Conservation (phyloP, 2,888 invertebrate genomes). For the Sylvicola cinctus region DNA sequence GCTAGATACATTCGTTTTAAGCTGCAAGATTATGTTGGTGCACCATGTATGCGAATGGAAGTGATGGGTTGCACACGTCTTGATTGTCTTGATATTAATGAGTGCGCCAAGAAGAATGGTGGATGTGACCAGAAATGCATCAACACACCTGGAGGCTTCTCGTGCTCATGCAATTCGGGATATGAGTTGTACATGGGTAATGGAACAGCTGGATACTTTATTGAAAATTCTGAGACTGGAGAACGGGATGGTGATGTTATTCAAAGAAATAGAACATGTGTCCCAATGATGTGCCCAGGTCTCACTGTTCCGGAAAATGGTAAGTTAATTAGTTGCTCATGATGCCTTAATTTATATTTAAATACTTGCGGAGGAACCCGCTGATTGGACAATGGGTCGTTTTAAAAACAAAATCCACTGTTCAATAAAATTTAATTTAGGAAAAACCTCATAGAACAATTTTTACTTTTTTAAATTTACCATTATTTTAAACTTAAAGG, state of each 20-base stretch:
- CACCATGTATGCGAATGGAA: slow-evolving; percentile 77
- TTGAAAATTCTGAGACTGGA: slow-evolving; percentile 70
- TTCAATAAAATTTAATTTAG: too few relatives aligned
- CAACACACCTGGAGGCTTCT: slow-evolving; percentile 71
- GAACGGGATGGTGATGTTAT: slow-evolving; percentile 72
- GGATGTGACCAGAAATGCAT: slow-evolving; percentile 88
- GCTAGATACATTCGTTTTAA: slow-evolving; percentile 72
- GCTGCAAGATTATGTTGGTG: slow-evolving; percentile 68
- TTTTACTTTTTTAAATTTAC: too few relatives aligned
- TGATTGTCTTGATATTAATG: slow-evolving; percentile 76
- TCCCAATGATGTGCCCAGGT: slow-evolving; percentile 73
- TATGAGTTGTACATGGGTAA: slow-evolving; percentile 72
- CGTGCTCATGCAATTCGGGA: slow-evolving; percentile 79
- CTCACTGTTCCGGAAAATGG: slow-evolving; percentile 55
- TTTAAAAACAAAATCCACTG: too few relatives aligned
- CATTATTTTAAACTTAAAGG: too few relatives aligned
- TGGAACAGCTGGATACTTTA: slow-evolving; percentile 71
- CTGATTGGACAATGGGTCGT: too few relatives aligned
- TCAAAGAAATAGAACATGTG: slow-evolving; percentile 85
- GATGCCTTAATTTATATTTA: too few relatives aligned
- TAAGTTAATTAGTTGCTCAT: too few relatives aligned
- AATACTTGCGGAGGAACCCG: too few relatives aligned
- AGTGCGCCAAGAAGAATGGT: slow-evolving; percentile 68
- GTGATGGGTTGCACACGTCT: slow-evolving; percentile 82
- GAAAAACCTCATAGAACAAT: too few relatives aligned